Percentiles rank a stretch among this genome's conserved stretches.
phyloP scores from a whole-genome alignment of 2,797 vertebrate species.

The Artibeus jamaicensis region DNA sequence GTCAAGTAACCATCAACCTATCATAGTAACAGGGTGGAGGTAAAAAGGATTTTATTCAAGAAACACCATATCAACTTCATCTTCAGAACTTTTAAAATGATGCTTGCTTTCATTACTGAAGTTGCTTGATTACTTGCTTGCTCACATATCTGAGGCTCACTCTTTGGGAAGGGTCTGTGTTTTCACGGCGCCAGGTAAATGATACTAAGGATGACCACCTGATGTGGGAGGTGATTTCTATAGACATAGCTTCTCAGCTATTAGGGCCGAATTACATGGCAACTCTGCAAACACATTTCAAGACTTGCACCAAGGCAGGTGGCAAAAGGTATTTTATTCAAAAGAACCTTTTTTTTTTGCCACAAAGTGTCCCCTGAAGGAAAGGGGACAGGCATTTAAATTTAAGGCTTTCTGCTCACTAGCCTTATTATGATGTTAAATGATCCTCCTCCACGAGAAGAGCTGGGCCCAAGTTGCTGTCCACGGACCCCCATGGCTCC shows the following conservation, averaged over 20 bases:
- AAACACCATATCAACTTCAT: neutral
- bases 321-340: neutral
- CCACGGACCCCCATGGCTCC: neutral
- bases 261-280: neutral
- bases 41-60: neutral
- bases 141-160: neutral
- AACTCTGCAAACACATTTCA: neutral
- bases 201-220: neutral
- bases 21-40: neutral
- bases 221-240: neutral
- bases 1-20: neutral
- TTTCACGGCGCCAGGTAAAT: slow-evolving; percentile 8
- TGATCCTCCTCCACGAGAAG: neutral
- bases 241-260: neutral
- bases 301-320: neutral
- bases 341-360: neutral
- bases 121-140: neutral
- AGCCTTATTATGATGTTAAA: neutral
- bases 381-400: neutral
- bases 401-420: neutral
- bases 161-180: neutral
- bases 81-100: neutral
- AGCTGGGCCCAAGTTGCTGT: neutral
- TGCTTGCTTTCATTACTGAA: neutral
- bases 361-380: neutral